Percentiles rank a stretch among this genome's conserved stretches.
Conservation (phyloP, 2,888 invertebrate species). For the Drosophila nr. medialis region DNA sequence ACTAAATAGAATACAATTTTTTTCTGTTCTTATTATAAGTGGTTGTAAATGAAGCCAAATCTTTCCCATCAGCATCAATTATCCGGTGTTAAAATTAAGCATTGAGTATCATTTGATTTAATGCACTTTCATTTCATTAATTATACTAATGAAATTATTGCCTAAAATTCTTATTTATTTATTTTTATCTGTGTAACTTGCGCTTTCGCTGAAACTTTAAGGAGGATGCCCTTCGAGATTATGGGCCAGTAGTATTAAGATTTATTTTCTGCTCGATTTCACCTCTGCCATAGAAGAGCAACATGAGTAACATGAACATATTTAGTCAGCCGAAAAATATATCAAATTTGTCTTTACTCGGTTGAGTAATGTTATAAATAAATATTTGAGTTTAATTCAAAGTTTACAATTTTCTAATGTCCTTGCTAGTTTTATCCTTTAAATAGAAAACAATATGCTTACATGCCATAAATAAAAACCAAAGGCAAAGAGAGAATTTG, state of each 20-base stretch:
- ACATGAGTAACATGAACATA: too few relatives aligned
- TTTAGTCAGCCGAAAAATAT: neutral
- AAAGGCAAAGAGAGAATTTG: neutral
- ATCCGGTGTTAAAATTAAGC: slow-evolving; percentile 26
- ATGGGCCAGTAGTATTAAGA: neutral
- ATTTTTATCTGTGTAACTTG: neutral
- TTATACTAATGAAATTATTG: slow-evolving; percentile 4
- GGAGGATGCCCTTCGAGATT: neutral
- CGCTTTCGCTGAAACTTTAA: too few relatives aligned
- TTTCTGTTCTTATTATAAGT: neutral
- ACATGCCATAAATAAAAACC: neutral
- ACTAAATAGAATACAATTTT: slow-evolving; percentile 25
- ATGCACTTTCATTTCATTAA: neutral
- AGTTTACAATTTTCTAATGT: neutral
- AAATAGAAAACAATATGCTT: neutral
- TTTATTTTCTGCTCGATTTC: neutral
- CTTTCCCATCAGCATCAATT: slow-evolving; percentile 19
- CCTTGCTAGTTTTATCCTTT: neutral
- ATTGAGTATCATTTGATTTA: slow-evolving; percentile 1
- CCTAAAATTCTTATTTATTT: neutral
- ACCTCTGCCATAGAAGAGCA: too few relatives aligned
- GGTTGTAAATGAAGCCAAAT: neutral
- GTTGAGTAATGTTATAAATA: neutral
- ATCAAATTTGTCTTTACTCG: neutral
- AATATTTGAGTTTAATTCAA: neutral